Conservation (phyloP, 1,140 invertebrate genomes). For the Bombus pyrosoma region DNA sequence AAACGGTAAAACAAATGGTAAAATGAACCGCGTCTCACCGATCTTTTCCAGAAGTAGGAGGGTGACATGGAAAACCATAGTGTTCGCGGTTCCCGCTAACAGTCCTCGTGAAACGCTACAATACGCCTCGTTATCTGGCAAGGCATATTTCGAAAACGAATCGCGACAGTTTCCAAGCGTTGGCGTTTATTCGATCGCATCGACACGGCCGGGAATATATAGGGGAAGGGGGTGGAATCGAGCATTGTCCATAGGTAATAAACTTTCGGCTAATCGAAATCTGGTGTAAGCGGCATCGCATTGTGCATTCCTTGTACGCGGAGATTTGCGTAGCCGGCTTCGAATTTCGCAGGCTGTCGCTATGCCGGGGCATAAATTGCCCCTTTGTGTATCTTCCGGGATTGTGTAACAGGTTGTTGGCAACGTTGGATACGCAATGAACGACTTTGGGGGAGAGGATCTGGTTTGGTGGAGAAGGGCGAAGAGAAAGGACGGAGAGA, state of each 20-base stretch:
- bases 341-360: slow-evolving; percentile 37
- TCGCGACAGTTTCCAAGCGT: neutral
- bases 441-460: slow-evolving; percentile 23
- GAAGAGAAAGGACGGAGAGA: neutral
- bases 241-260: slow-evolving; percentile 49
- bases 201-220: neutral
- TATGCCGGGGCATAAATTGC: slow-evolving; percentile 51
- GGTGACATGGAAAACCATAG: neutral
- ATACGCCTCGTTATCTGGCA: slow-evolving; percentile 18
- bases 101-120: neutral
- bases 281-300: slow-evolving; percentile 37
- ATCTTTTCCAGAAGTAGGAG: neutral
- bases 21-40: neutral
- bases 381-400: slow-evolving; percentile 58
- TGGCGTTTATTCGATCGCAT: slow-evolving; percentile 9
- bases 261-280: slow-evolving; percentile 56
- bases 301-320: slow-evolving; percentile 50
- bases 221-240: neutral
- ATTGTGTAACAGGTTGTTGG: slow-evolving; percentile 59
- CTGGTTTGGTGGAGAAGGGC: neutral
- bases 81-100: neutral
- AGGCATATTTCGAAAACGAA: slow-evolving; percentile 30
- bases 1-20: neutral
- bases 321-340: slow-evolving; percentile 48
- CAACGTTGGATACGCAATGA: slow-evolving; percentile 51